phyloP scores from a whole-genome alignment of 2,888 invertebrate species.

The Coenonympha glycerion region DNA sequence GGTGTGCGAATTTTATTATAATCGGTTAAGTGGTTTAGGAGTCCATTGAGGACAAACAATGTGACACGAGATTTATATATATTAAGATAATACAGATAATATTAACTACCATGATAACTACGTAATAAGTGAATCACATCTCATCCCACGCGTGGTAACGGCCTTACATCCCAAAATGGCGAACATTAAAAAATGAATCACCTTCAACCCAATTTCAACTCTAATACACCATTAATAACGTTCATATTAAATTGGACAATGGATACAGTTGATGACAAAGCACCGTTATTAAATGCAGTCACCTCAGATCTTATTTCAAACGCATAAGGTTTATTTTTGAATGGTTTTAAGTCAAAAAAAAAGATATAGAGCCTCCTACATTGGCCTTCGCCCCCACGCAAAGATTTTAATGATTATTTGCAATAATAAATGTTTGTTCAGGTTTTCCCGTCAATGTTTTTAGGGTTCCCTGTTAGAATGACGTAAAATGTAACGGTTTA shows the following conservation, averaged over 20 bases:
- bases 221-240: background rate
- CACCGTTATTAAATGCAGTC: background rate
- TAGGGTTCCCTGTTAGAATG: too few species aligned
- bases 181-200: slow-evolving; percentile 8
- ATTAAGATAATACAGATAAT: background rate
- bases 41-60: too few species aligned
- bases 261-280: background rate
- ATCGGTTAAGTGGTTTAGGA: too few species aligned
- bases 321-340: slow-evolving; percentile 8
- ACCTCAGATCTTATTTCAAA: background rate
- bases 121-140: background rate
- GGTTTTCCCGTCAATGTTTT: background rate
- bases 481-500: too few species aligned
- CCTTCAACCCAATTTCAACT: background rate
- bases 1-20: too few species aligned
- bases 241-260: background rate
- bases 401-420: slow-evolving; percentile 9
- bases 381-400: slow-evolving; percentile 18
- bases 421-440: background rate
- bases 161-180: slow-evolving; percentile 18
- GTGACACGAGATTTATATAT: too few species aligned
- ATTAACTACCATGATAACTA: background rate
- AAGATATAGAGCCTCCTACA: slow-evolving; percentile 6
- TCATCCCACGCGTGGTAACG: slow-evolving; percentile 15
- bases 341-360: background rate